Evolutionary conservation across 2,797 vertebrate species (phyloP), one percentile per base, ranked within the genome.

Genomic region (Falco biarmicus): DNA sequence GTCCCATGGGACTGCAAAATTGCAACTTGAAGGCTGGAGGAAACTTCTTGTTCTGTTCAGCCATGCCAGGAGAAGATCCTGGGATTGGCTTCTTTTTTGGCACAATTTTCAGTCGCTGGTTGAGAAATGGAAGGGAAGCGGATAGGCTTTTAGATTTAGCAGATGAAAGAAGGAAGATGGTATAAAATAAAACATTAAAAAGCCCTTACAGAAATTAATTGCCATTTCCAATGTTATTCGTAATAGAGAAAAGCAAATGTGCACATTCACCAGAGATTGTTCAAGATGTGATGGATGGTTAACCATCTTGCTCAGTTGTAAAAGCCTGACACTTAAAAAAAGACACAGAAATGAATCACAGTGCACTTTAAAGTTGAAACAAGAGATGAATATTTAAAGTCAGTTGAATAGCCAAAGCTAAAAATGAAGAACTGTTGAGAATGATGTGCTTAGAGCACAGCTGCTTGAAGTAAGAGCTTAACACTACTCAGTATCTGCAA

Each of bases 111-210:
- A 28, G 22, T 75, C 74, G 6, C 7, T 75, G 10, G 14, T 50
- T 1, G 2, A 89, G 18, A 41, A 71, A n/a, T n/a, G 71, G 31
- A 78, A 84, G 34, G 25, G n/a, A 61, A 78, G 9, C 86, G 16
- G 70, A 37, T 54, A 54, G 6, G 10, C 39, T 84, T 95, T 75
- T 79, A 50, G 15, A 50, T 89, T 82, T 84, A 76, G 70, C 50
- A 89, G 59, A 39, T 34, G 29, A 9, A 84, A 66, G 50, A 83
- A 87, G 59, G 61, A 86, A 71, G 28, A 57, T 71, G 22, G 13
- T 54, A 60, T 60, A 54, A 89, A 88, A 86, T 48, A 71, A 89
- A 96, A 78, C 10, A 81, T 78, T 78, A 26, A 92, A 87, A 90
- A 89, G 14, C 8, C 24, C 8, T 81, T 73, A 47, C 15, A 73